Evolutionary conservation across 2,797 vertebrate species (phyloP).

Genomic region (Tangara arthus): DNA sequence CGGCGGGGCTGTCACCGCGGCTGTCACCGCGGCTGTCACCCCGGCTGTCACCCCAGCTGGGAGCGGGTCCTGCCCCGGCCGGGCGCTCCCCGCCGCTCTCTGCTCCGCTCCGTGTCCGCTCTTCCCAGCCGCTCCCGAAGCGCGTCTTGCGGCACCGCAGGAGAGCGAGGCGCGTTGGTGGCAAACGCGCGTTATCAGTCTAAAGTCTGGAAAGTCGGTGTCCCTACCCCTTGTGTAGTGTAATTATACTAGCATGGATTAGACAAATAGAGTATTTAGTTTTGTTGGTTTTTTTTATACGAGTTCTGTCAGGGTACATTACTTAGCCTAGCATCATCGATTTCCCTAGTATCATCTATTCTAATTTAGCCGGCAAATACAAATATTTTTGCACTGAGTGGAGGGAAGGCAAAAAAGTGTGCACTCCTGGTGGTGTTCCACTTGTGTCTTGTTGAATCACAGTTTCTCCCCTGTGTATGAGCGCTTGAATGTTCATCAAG

Average conservation of each 20-base stretch:
- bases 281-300: too few species aligned
- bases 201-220: fast-evolving
- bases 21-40: neutral
- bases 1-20: neutral
- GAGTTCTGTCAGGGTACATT: fast-evolving
- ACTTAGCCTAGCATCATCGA: neutral
- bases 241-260: fast-evolving
- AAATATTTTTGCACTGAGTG: neutral
- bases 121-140: fast-evolving
- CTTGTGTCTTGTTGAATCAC: neutral
- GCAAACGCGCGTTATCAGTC: fast-evolving
- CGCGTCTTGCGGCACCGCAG: fast-evolving
- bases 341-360: neutral
- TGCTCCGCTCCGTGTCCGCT: neutral
- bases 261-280: fast-evolving
- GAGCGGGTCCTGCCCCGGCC: neutral
- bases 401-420: neutral
- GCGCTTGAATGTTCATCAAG: neutral
- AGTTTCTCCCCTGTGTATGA: fast-evolving
- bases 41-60: neutral
- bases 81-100: too few species aligned
- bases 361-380: neutral
- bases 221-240: fast-evolving
- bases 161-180: fast-evolving
- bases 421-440: fast-evolving